phyloP scores from a whole-genome alignment of 1,140 invertebrate species.

The Battus philenor region DNA sequence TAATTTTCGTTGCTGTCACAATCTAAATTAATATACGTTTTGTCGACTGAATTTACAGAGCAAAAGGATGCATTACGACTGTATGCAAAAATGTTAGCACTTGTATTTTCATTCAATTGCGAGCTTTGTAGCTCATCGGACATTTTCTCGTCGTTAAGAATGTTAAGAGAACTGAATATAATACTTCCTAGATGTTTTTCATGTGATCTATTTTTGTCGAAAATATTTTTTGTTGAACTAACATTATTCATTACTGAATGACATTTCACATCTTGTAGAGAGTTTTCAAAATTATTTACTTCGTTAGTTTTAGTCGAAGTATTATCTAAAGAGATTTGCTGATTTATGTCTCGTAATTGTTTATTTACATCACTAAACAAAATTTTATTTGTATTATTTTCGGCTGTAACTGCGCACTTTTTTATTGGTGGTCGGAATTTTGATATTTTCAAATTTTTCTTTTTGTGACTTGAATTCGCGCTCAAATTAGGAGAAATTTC shows the following conservation, averaged over 20 bases:
- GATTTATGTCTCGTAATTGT: too few relatives aligned
- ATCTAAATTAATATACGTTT: constrained; percentile 10
- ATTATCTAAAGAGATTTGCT: too few relatives aligned
- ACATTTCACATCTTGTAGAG: too few relatives aligned
- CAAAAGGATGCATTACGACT: constrained; percentile 27
- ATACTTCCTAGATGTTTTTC: constrained; percentile 27
- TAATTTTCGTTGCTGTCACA: constrained; percentile 11
- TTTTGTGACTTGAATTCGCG: neutral
- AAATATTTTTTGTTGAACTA: neutral
- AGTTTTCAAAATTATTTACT: too few relatives aligned
- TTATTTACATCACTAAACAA: too few relatives aligned
- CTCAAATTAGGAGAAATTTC: too few relatives aligned
- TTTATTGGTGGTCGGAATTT: constrained; percentile 34
- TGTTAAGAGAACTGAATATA: constrained; percentile 37
- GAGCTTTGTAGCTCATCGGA: constrained; percentile 18
- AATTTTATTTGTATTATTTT: neutral
- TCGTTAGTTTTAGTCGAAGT: too few relatives aligned
- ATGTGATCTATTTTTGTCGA: constrained; percentile 17
- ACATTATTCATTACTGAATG: too few relatives aligned
- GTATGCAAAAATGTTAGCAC: constrained; percentile 20
- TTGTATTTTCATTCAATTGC: constrained; percentile 21
- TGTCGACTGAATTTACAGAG: constrained; percentile 37
- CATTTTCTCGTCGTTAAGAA: constrained; percentile 39
- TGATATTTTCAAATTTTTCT: constrained; percentile 19
- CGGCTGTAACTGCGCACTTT: neutral